phyloP scores from a whole-genome alignment of 2,113 vertebrate species.

The Elaphurus davidianus region DNA sequence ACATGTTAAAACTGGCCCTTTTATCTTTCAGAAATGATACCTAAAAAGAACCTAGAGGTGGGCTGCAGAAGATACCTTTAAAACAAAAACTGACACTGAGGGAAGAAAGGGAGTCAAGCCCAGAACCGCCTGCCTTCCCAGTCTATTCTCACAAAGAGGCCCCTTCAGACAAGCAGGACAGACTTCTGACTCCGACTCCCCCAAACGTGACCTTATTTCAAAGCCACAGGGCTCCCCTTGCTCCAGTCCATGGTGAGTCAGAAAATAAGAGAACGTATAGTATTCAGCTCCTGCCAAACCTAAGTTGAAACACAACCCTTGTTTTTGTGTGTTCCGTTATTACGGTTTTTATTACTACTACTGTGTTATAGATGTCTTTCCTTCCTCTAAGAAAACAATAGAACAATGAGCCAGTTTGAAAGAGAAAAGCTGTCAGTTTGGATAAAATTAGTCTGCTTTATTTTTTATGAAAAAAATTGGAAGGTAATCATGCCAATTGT shows the following conservation, averaged over 20 bases:
- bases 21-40: not conserved
- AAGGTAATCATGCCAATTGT: conserved; percentile 43
- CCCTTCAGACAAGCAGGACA: not conserved
- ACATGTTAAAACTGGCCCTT: not conserved
- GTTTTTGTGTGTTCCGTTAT: not conserved
- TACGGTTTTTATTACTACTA: conserved; percentile 21
- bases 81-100: not conserved
- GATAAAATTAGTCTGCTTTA: conserved; percentile 20
- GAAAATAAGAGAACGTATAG: not conserved
- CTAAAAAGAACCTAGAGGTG: not conserved
- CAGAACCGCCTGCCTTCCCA: not conserved
- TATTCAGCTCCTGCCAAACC: not conserved
- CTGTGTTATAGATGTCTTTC: not conserved
- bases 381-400: conserved; percentile 18
- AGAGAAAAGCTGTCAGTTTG: conserved; percentile 33
- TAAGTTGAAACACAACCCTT: not conserved
- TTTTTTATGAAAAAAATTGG: conserved; percentile 34
- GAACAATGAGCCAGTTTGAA: conserved; percentile 3
- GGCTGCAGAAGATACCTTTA: not conserved
- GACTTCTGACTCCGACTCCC: rapidly evolving
- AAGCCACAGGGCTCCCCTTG: not conserved
- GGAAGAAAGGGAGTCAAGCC: not conserved
- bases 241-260: not conserved
- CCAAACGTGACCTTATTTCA: not conserved
- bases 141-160: not conserved